Evolutionary conservation across 2,797 vertebrate genomes (phyloP).

Genomic region (Podarcis siculus): DNA sequence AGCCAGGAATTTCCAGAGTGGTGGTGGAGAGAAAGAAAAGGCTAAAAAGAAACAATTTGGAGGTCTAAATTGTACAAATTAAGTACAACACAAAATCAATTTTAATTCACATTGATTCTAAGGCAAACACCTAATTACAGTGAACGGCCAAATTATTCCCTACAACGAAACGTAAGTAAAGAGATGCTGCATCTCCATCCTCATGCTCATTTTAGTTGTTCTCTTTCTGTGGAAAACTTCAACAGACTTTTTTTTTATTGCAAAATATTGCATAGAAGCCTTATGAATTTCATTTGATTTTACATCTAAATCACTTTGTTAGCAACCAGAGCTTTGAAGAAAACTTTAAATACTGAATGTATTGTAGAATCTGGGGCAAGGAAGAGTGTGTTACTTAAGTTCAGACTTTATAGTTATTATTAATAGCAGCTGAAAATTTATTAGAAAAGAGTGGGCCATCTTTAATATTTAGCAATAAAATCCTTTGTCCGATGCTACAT

Average conservation of each 20-base stretch:
- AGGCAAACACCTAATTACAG: not conserved
- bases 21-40: not conserved
- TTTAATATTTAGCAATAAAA: not conserved
- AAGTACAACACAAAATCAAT: slow-evolving; percentile 8
- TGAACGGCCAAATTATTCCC: slow-evolving; percentile 14
- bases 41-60: not conserved
- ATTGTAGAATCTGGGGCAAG: not conserved
- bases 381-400: not conserved
- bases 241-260: not conserved
- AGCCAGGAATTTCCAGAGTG: not conserved
- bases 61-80: not conserved
- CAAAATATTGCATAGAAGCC: not conserved
- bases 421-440: not conserved
- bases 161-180: slow-evolving; percentile 18
- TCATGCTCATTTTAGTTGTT: not conserved
- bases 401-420: not conserved
- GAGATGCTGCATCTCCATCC: not conserved
- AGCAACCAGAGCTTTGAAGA: not conserved
- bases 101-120: slow-evolving; percentile 17
- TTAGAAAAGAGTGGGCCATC: not conserved
- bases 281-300: not conserved
- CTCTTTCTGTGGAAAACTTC: not conserved
- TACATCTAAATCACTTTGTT: not conserved
- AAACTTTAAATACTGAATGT: not conserved
- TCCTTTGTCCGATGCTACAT: not conserved